A percentile compares a stretch with the other conserved stretches of the same genome.
Conservation (phyloP, 2,888 invertebrate species). For the Noctua janthe region DNA sequence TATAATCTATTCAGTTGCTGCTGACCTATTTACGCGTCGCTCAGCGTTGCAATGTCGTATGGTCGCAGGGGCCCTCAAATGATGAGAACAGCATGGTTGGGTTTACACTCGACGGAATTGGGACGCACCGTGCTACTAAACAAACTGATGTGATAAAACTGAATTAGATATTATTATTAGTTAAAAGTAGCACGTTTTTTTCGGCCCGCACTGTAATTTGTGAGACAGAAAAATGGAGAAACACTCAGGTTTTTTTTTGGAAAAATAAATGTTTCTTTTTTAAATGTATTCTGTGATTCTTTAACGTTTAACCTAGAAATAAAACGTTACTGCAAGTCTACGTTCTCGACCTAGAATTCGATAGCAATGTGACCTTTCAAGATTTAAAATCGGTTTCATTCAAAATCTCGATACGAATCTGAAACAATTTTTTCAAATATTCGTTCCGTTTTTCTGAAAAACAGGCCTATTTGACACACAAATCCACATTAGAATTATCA, state of each 20-base stretch:
- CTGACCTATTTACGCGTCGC: conserved; percentile 71
- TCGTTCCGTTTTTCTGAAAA: background rate
- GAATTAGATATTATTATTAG: conserved; percentile 62
- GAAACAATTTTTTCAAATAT: background rate
- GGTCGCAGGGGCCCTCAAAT: conserved; percentile 65
- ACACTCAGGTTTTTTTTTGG: background rate
- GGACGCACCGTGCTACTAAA: conserved; percentile 58
- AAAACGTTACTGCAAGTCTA: conserved; percentile 13
- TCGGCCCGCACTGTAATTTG: conserved; percentile 18
- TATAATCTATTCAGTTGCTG: conserved; percentile 69
- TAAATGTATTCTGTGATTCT: background rate
- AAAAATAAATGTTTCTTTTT: background rate
- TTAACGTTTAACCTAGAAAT: conserved; percentile 4
- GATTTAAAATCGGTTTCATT: conserved; percentile 22
- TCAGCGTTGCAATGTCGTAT: conserved; percentile 67
- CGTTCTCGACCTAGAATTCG: conserved; percentile 20
- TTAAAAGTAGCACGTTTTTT: conserved; percentile 20
- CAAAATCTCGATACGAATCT: background rate
- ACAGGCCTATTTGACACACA: conserved; percentile 32
- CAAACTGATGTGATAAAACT: conserved; percentile 60
- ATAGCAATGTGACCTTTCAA: conserved; percentile 27
- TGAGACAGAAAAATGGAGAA: background rate
- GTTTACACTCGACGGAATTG: conserved; percentile 57
- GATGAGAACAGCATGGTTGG: conserved; percentile 61
- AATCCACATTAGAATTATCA: conserved; percentile 58